Percentiles rank a stretch among this genome's conserved stretches.
Conservation (phyloP, 2,888 invertebrate species). For the Acronicta aceris region DNA sequence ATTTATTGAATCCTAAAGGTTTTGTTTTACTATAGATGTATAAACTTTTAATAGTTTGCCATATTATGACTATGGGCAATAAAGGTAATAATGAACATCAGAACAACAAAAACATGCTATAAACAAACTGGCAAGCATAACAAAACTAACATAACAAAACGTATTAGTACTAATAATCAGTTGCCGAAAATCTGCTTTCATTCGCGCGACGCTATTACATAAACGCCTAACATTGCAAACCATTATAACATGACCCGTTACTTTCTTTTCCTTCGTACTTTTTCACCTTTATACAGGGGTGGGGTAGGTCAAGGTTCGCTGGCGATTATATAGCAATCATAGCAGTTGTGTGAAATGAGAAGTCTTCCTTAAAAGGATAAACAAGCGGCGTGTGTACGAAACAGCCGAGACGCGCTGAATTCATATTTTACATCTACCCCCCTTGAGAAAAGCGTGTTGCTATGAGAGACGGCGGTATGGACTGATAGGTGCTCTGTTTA, state of each 20-base stretch:
- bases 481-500: conserved; percentile 61
- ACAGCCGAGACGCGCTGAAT: conserved; percentile 84
- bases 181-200: conserved; percentile 79
- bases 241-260: conserved; percentile 64
- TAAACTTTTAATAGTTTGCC: too few relatives aligned
- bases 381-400: conserved; percentile 88
- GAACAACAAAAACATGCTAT: conserved; percentile 55
- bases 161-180: conserved; percentile 75
- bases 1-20: too few relatives aligned
- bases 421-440: conserved; percentile 84
- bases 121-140: conserved; percentile 64
- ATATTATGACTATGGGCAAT: conserved; percentile 18
- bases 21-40: too few relatives aligned
- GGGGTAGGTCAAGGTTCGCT: conserved; percentile 64
- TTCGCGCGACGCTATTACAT: conserved; percentile 72
- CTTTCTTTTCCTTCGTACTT: conserved; percentile 48
- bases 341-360: conserved; percentile 87
- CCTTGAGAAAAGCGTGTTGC: conserved; percentile 70
- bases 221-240: conserved; percentile 72
- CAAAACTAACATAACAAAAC: conserved; percentile 67
- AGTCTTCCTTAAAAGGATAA: conserved; percentile 87
- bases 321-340: conserved; percentile 85
- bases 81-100: conserved; percentile 1
- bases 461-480: conserved; percentile 59
- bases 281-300: conserved; percentile 41